Conservation (phyloP, 2,113 vertebrate genomes). For the Anser brachyrhynchus region DNA sequence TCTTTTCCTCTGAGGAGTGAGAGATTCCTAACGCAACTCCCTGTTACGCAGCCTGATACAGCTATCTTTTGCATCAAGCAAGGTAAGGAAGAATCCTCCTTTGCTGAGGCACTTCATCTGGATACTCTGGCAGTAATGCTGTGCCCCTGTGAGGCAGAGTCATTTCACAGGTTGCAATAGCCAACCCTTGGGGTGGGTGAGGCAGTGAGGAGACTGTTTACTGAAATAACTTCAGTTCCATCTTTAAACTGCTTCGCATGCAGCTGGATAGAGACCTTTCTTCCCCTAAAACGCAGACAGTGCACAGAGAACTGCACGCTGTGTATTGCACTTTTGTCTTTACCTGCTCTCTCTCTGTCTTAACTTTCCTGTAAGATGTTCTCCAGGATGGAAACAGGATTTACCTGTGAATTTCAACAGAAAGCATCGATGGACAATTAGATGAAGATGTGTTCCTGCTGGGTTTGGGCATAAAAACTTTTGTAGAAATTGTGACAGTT, state of each 20-base stretch:
- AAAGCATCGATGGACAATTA: background rate
- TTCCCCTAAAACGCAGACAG: background rate
- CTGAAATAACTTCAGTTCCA: background rate
- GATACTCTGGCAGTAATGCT: background rate
- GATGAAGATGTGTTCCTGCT: background rate
- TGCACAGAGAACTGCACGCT: background rate
- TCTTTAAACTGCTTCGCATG: background rate
- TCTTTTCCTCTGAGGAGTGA: conserved; percentile 21
- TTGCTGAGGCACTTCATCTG: background rate
- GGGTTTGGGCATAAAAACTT: background rate
- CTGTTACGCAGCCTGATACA: background rate
- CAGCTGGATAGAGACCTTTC: background rate
- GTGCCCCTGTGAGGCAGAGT: background rate
- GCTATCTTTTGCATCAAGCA: background rate
- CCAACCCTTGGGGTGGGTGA: accelerated
- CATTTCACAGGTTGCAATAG: background rate
- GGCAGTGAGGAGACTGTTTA: background rate
- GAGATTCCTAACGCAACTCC: background rate
- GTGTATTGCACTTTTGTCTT: background rate
- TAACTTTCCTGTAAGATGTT: background rate
- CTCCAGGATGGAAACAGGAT: background rate
- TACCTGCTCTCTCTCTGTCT: background rate
- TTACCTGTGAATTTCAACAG: background rate
- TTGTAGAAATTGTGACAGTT: background rate
- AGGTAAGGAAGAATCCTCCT: background rate